Evolutionary conservation across 2,888 invertebrate species (phyloP), one percentile per base, ranked within the genome.

Genomic region (Drosophila paramelanica): DNA sequence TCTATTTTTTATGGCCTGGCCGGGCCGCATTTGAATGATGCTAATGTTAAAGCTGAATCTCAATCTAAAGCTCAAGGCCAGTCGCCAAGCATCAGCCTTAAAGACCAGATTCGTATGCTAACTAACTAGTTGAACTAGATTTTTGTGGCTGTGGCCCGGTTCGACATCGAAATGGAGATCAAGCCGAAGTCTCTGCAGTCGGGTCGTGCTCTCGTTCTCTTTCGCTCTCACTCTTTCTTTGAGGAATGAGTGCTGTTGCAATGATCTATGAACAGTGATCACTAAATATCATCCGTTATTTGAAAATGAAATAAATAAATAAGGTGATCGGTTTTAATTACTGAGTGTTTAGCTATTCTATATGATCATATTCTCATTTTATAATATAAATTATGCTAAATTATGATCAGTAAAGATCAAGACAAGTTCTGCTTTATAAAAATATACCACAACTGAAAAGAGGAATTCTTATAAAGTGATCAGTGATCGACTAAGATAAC

Each of bases 91-190:
- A 39, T 50, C 42, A 73, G 66, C 62, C 58, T 67, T 53, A 67
- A 45, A 59, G 47, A 77, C 67, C 67, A 67, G 72, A 67, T 68
- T 68, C 47, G 46, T 77, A 83, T 83, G 82, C 70, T 88, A 83
- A 83, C 79, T 82, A 83, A 83, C 88, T 77, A 74, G 83, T 83
- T 83, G 83, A 71, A 82, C 83, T 88, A 82, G 88, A 83, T 80
- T 70, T 75, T 25, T 51, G 59, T 66, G 43, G 62, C 67, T 68
- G 23, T 55, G 31, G 62, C 42, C 62, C 49, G 64, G 64, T 62
- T 67, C 33, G 55, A 45, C 27, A 55, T 55, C 39, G 14, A 38
- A 25, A 46, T 59, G 10, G 39, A 45, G 41, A 52, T 43, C 46
- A 14, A 49, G 13, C 39, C 47, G 42, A 38, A 41, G n/a, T 36